Percentiles rank a stretch among this genome's conserved stretches.
Conservation (phyloP, 1,140 invertebrate species). For the Drosophila prosaltans region DNA sequence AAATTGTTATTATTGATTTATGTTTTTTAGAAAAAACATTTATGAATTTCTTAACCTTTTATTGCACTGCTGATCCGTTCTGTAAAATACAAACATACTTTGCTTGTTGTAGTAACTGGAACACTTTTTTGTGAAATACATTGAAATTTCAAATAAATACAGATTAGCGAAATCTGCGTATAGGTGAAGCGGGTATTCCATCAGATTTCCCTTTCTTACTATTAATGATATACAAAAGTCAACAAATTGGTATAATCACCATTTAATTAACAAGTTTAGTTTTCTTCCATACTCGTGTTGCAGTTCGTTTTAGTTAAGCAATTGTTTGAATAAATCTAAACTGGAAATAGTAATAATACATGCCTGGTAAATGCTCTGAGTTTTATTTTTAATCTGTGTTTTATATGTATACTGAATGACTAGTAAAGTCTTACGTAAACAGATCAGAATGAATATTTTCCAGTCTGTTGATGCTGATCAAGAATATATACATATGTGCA, state of each 20-base stretch:
- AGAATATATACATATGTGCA: not conserved
- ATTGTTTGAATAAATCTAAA: not conserved
- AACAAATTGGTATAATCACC: constrained; percentile 59
- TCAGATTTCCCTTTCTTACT: not conserved
- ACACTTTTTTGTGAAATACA: no score
- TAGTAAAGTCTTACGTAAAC: no score
- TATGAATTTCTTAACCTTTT: no score
- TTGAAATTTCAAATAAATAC: no score
- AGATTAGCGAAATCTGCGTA: not conserved
- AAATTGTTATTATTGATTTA: no score
- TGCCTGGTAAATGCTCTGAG: not conserved
- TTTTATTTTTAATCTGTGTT: not conserved
- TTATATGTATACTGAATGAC: not conserved
- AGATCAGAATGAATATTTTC: no score
- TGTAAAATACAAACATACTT: no score
- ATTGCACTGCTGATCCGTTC: no score
- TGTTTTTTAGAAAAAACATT: no score
- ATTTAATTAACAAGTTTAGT: constrained; percentile 60
- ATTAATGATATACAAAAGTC: constrained; percentile 66
- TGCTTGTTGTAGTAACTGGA: no score
- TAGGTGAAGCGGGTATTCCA: not conserved
- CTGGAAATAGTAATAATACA: not conserved
- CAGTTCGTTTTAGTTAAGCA: constrained; percentile 20
- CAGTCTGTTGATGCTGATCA: not conserved
- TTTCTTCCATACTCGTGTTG: constrained; percentile 15